Percentiles rank a stretch among this genome's conserved stretches.
Evolutionary conservation across 2,113 vertebrate species (phyloP).

Genomic region (Oxyura jamaicensis): DNA sequence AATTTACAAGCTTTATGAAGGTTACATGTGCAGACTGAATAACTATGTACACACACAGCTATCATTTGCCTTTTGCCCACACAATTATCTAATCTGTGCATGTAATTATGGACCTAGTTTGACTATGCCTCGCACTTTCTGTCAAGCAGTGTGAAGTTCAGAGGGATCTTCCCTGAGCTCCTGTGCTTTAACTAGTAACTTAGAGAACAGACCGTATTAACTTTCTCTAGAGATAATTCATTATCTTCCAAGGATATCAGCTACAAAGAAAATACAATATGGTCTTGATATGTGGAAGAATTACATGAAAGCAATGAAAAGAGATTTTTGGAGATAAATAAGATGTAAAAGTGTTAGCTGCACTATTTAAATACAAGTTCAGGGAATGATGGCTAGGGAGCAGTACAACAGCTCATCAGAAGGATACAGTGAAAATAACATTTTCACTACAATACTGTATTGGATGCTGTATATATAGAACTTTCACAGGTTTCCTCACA

Average conservation of each 20-base stretch:
- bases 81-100: slow-evolving; percentile 44
- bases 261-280: not conserved
- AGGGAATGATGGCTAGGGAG: not conserved
- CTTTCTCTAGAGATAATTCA: not conserved
- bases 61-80: slow-evolving; percentile 39
- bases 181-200: not conserved
- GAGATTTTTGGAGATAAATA: not conserved
- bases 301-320: not conserved
- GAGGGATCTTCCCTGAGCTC: not conserved
- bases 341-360: not conserved
- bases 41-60: slow-evolving; percentile 50
- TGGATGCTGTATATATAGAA: not conserved
- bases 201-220: not conserved
- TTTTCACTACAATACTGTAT: not conserved
- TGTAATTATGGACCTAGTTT: slow-evolving; percentile 43
- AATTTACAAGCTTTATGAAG: slow-evolving; percentile 46
- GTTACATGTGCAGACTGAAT: slow-evolving; percentile 39
- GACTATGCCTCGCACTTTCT: not conserved
- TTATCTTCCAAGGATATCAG: not conserved
- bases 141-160: slow-evolving; percentile 16
- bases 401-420: not conserved
- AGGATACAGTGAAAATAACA: not conserved
- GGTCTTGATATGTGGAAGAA: not conserved
- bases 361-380: not conserved
- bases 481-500: not conserved